Base-by-base conservation (phyloP, 2,113 vertebrate species). In the Ochotona curzoniae region DNA sequence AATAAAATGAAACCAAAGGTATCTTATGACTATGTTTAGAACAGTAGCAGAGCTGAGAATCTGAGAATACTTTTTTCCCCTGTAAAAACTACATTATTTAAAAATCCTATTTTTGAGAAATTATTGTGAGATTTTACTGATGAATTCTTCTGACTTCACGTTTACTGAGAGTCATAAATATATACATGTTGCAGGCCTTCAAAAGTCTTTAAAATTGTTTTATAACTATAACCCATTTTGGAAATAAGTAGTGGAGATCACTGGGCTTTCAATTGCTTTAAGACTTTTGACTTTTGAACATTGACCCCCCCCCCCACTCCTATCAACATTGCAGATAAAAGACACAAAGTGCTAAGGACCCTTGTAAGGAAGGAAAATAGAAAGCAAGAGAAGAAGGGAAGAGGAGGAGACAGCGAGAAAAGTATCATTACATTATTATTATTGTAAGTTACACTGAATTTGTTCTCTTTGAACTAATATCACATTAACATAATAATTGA, bases 41-140 rank as follows among this genome's bases (percentile, higher is more conserved):
- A 47, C 47, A 94, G 61, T 73, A 93, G 60, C 71, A 93, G 75
- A 70, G 7, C 26, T 69, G 32, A 81, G 25, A 54, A 93, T 81
- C 26, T 51, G 69, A 95, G 11, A 79, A 28, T 87, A 15, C 61
- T 73, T 5, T 93, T 93, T 87, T 21, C 92, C 82, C 47, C 64
- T 90, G 5, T 90, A 95, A 57, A 93, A 73, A 32, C 32, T 92
- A 49, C 10, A 73, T 79, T 92, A 71, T 87, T 93, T 79, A 28
- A 90, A 96, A 94, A 61, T 64, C 3, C 7, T 17, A 5, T 88
- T 88, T 93, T 75, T 66, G 38, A n/a, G 23, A 82, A 85, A 32
- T 32, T 67, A 54, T 69, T 61, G 8, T 51, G 38, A 84, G 10
- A 15, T 67, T 80, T 8, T 71, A 83, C 28, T 73, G 87, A 74